Evolutionary conservation across 2,113 vertebrate genomes (phyloP), one percentile per base, ranked within the genome.

Genomic region (Nothobranchius kuhntae): DNA sequence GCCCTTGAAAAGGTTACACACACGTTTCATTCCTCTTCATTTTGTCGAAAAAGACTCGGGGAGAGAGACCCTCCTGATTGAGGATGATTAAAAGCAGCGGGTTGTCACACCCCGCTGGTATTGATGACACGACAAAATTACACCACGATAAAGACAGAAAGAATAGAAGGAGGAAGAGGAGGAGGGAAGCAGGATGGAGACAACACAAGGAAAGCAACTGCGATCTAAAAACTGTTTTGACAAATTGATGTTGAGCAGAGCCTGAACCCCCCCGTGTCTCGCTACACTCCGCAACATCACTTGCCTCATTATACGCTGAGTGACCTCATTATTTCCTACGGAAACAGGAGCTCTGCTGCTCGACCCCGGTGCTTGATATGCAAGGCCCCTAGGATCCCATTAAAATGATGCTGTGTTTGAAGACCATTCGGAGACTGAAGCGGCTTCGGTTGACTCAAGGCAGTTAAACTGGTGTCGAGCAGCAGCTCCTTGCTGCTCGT

Each of bases 41-140:
- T 91, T 85, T 85, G 87, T 73, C 69, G 21, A 7, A 57, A 7
- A 42, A 26, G 44, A 30, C 30, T 30, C 30, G 45, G 46, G 65
- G 75, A 78, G 77, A 80, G 52, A 50, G 79, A 83, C 78, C 77
- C 78, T 65, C 61, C 80, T 89, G 86, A 91, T 89, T 89, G 89
- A 89, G 86, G 84, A 87, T 88, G 89, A 91, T 89, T 91, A 90
- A 91, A 89, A 89, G 69, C 87, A 88, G 86, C 77, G 80, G 83
- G 88, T 75, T 84, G 87, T 86, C 81, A 85, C 78, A 70, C 75
- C 81, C 83, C 61, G 83, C 89, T 67, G 82, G 67, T 80, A 51
- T 78, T 84, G 87, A 91, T 86, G 86, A 89, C 89, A 74, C 51
- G 51, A 85, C 88, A 81, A 80, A 89, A 89, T 87, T 82, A 83